Base-by-base conservation (phyloP, 2,797 vertebrate species). In the Dallia pectoralis region DNA sequence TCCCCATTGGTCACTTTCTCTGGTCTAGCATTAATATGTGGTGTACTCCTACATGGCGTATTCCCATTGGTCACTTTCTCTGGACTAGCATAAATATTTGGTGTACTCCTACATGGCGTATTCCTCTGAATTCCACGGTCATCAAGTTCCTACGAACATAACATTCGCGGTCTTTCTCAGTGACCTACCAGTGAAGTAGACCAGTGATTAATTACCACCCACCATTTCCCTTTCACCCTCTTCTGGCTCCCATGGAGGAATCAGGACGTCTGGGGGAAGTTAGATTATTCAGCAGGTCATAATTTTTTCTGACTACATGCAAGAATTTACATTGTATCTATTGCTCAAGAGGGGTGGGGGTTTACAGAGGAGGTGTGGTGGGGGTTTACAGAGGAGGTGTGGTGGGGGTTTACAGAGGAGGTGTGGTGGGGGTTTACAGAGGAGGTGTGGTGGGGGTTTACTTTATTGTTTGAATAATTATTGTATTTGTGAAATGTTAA, bases 191-290 rank as follows among this genome's bases (percentile, higher is more conserved):
- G 27, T 30, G 59, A 15, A 62, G 14, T 14, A 12, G 59, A 62
- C 25, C 25, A 15, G 11, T 30, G 14, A n/a, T 68, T 53, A 70
- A 76, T 86, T 72, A 73, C 75, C 33, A 16, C 3, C 32, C 71
- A 81, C 75, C 76, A 77, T 81, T 80, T 87, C 73, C 73, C 77
- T 51, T 81, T n/a, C n/a, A n/a, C n/a, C n/a, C 33, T 7, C 33
- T 36, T 36, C 33, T 36, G 33, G 33, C 33, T 7, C 80, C 78
- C 73, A 82, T 79, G 82, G 79, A 73, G 32, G 59, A 78, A 74
- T 79, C 61, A 0, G 76, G 79, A 81, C 81, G 84, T 88, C 82
- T 90, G 84, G 80, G 82, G 88, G 88, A 91, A 87, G 80, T 77
- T 75, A 84, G 85, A 82, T 87, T 87, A 82, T 80, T 77, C 86